Percentiles rank a stretch among this genome's conserved stretches.
Conservation (phyloP, 2,113 vertebrate species). For the Scatophagus argus region DNA sequence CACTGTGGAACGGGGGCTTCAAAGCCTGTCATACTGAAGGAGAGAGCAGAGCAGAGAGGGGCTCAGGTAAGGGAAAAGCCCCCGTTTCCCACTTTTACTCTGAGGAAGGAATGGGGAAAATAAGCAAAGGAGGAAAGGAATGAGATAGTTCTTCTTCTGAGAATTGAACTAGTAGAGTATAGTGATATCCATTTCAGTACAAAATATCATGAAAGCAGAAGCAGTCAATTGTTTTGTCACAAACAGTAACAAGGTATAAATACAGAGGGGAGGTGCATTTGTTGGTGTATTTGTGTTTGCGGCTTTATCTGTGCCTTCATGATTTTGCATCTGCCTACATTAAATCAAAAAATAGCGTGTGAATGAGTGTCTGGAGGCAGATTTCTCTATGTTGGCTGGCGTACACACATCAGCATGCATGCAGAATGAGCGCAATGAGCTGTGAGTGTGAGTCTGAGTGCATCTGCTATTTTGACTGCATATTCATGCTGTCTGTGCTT, state of each 20-base stretch:
- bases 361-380: conserved; percentile 77
- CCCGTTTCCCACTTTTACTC: conserved; percentile 39
- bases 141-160: conserved; percentile 49
- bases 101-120: conserved; percentile 33
- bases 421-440: conserved; percentile 75
- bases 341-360: conserved; percentile 73
- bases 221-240: conserved; percentile 76
- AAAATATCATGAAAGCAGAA: conserved; percentile 72
- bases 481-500: conserved; percentile 66
- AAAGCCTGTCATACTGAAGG: conserved; percentile 58
- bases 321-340: conserved; percentile 65
- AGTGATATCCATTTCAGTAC: conserved; percentile 72
- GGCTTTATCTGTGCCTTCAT: conserved; percentile 55
- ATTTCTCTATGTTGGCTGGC: conserved; percentile 63
- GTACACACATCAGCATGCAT: conserved; percentile 69
- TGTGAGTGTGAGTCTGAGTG: conserved; percentile 67
- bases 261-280: conserved; percentile 52
- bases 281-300: conserved; percentile 48
- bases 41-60: conserved; percentile 50
- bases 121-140: conserved; percentile 49
- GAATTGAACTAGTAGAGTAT: conserved; percentile 60
- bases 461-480: conserved; percentile 66
- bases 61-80: conserved; percentile 52
- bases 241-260: conserved; percentile 71
- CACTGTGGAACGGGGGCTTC: conserved; percentile 59